These are phyloP conservation scores for Hydriomena furcata DNA, from an alignment of 2,888 invertebrate genomes.

Conservation along the genomic window DNA sequence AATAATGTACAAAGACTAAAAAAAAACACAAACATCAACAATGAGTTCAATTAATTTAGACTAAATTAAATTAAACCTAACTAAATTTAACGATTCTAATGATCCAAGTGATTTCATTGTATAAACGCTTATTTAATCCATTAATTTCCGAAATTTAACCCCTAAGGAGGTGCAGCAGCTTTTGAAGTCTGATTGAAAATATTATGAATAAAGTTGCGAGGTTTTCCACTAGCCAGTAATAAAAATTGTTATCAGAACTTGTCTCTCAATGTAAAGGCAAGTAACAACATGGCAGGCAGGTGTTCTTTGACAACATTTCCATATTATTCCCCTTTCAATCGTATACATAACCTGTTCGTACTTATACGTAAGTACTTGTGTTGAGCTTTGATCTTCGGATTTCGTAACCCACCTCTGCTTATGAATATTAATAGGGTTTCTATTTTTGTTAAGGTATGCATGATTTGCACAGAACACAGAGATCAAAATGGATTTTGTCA, in stretches of 20 bases:
- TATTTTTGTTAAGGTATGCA: constrained; percentile 27
- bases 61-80: no score
- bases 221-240: neutral
- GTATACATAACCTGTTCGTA: constrained; percentile 16
- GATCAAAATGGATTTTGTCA: neutral
- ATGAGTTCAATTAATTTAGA: no score
- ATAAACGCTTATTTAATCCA: no score
- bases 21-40: no score
- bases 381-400: constrained; percentile 33
- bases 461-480: constrained; percentile 13
- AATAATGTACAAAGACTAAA: no score
- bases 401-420: constrained; percentile 20
- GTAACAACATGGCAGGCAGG: constrained; percentile 22
- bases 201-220: no score
- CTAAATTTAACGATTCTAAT: no score
- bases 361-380: constrained; percentile 5
- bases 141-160: no score
- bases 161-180: no score
- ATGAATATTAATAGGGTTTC: constrained; percentile 33
- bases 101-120: no score
- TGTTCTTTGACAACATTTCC: constrained; percentile 34
- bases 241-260: constrained; percentile 9
- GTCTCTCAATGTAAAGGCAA: constrained; percentile 14
- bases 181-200: no score
- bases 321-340: constrained; percentile 33